Evolutionary conservation across 2,797 vertebrate species (phyloP).

Genomic region (Leptatherina wallacei): DNA sequence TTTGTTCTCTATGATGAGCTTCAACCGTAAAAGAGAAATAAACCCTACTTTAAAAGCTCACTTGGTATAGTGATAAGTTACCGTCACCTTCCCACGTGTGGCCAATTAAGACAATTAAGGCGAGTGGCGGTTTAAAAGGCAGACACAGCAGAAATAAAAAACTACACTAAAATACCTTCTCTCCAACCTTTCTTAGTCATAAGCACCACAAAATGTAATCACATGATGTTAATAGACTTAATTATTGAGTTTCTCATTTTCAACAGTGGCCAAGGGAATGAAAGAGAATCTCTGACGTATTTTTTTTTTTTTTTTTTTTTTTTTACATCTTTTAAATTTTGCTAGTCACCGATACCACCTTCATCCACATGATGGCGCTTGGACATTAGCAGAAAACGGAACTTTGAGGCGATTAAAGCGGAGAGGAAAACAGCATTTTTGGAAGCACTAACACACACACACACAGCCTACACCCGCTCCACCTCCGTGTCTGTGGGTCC

Average conservation of each 20-base stretch:
- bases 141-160: neutral
- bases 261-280: too few species aligned
- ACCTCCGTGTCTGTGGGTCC: slow-evolving; percentile 10
- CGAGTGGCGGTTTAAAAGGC: neutral
- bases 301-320: slow-evolving; percentile 1
- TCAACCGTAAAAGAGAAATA: neutral
- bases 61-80: too few species aligned
- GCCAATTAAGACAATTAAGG: neutral
- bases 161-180: too few species aligned
- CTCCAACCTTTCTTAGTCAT: neutral
- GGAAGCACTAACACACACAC: slow-evolving; percentile 1
- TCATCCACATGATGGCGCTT: slow-evolving; percentile 67
- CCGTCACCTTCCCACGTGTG: neutral
- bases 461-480: neutral
- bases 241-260: neutral
- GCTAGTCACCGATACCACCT: neutral
- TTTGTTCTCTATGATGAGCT: neutral
- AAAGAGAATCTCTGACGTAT: neutral
- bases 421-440: slow-evolving; percentile 17
- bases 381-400: slow-evolving; percentile 67
- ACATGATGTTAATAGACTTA: neutral
- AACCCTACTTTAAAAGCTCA: neutral
- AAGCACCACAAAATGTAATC: neutral
- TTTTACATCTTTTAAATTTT: neutral
- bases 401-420: neutral